Percentiles rank a stretch among this genome's conserved stretches.
Evolutionary conservation across 1,140 invertebrate species (phyloP).

Genomic region (Drosophila nannoptera): DNA sequence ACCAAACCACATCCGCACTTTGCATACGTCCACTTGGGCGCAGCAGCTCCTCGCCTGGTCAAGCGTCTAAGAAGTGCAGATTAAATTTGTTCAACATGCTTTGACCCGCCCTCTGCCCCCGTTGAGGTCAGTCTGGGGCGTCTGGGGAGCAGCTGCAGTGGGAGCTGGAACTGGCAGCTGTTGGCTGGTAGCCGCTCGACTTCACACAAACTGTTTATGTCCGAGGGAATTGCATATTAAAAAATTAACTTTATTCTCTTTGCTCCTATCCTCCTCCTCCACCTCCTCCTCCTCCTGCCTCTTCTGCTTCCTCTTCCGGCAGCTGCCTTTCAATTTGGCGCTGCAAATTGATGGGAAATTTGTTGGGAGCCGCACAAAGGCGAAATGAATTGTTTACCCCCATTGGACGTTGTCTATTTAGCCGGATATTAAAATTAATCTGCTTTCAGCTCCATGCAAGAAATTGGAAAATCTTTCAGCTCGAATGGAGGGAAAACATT

Average conservation of each 20-base stretch:
- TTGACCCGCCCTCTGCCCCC: constrained; percentile 32
- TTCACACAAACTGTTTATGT: constrained; percentile 51
- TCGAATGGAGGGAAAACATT: too few relatives aligned
- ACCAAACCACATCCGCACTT: constrained; percentile 37
- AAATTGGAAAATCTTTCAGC: constrained; percentile 36
- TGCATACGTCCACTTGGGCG: constrained; percentile 36
- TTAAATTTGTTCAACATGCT: constrained; percentile 78
- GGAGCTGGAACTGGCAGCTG: not conserved
- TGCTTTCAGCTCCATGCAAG: constrained; percentile 15
- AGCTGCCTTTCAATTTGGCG: constrained; percentile 31
- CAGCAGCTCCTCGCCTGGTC: constrained; percentile 19
- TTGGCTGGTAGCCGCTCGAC: constrained; percentile 2
- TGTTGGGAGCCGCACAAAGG: constrained; percentile 6
- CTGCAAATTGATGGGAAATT: constrained; percentile 68
- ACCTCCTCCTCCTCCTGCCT: not conserved
- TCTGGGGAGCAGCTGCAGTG: not conserved
- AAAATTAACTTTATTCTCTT: constrained; percentile 69
- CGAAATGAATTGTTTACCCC: constrained; percentile 56
- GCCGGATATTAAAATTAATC: constrained; percentile 52
- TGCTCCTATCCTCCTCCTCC: not conserved
- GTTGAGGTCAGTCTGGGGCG: constrained; percentile 43
- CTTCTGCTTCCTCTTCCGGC: not conserved
- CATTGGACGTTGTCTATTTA: constrained; percentile 25
- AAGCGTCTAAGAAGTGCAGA: constrained; percentile 68
- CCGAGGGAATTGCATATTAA: constrained; percentile 69